Evolutionary conservation across 1,140 invertebrate species (phyloP).

Genomic region (Varroa destructor): DNA sequence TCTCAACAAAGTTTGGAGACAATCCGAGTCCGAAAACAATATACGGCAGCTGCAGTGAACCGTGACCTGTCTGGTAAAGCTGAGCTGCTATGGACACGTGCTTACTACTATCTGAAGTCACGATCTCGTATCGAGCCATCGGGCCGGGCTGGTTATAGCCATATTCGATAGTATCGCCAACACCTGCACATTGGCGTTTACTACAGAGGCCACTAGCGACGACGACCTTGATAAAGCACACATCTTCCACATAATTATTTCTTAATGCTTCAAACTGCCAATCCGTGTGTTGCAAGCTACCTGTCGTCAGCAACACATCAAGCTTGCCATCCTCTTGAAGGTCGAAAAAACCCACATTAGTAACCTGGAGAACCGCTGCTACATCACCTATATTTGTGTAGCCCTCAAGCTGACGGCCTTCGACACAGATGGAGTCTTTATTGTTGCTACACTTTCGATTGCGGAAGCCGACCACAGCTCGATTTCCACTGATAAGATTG

Average conservation of each 20-base stretch:
- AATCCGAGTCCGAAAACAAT: conserved; percentile 85
- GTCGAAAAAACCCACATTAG: conserved; percentile 66
- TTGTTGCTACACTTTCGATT: too few species aligned
- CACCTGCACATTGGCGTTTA: conserved; percentile 37
- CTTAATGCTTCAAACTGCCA: conserved; percentile 59
- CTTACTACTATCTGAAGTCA: conserved; percentile 62
- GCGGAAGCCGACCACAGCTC: too few species aligned
- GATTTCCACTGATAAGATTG: background rate
- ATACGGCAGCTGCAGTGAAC: conserved; percentile 80
- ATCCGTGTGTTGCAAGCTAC: conserved; percentile 33
- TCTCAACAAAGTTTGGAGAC: conserved; percentile 93
- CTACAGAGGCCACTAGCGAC: conserved; percentile 59
- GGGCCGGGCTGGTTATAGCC: conserved; percentile 77
- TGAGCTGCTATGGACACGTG: conserved; percentile 65
- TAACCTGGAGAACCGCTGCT: too few species aligned
- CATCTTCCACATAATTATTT: conserved; percentile 78
- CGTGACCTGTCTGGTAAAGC: conserved; percentile 77
- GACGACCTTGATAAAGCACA: conserved; percentile 88
- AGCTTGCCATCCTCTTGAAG: conserved; percentile 58
- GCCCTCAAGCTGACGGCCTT: too few species aligned
- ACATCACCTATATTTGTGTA: too few species aligned
- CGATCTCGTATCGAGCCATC: conserved; percentile 68
- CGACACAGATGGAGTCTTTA: too few species aligned
- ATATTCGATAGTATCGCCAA: conserved; percentile 58
- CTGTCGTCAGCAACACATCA: conserved; percentile 32